Conservation (phyloP, 2,113 vertebrate species). For the Echinops telfairi region DNA sequence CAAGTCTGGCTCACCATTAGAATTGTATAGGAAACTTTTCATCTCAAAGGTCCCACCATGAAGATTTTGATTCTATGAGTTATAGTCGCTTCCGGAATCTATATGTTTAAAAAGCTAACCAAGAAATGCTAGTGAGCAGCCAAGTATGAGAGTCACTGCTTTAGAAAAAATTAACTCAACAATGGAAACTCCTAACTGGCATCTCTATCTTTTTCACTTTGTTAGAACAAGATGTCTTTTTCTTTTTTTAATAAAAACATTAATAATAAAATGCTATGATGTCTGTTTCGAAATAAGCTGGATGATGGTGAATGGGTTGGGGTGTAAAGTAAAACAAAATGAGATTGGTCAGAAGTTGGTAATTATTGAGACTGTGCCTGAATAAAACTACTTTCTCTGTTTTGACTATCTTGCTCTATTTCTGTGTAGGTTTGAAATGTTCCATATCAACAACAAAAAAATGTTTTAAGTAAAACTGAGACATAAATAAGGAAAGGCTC, state of each 20-base stretch:
- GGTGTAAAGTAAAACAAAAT: not conserved
- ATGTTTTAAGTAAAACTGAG: slow-evolving; percentile 43
- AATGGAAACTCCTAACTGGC: slow-evolving; percentile 23
- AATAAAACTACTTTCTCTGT: not conserved
- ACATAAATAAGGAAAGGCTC: not conserved
- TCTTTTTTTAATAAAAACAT: not conserved
- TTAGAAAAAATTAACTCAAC: slow-evolving; percentile 24
- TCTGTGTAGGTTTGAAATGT: slow-evolving; percentile 30
- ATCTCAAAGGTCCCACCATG: not conserved
- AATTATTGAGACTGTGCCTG: not conserved
- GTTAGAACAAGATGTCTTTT: slow-evolving; percentile 37
- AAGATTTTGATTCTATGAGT: slow-evolving; percentile 24
- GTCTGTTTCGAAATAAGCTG: slow-evolving; percentile 56
- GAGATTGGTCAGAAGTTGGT: not conserved
- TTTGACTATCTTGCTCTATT: not conserved
- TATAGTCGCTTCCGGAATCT: slow-evolving; percentile 31
- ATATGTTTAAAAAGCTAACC: not conserved
- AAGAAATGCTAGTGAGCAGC: not conserved
- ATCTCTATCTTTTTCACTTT: slow-evolving; percentile 34
- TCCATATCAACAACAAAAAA: not conserved
- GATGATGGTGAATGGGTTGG: not conserved
- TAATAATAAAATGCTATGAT: not conserved
- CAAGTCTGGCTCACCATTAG: slow-evolving; percentile 29
- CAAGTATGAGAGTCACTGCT: slow-evolving; percentile 28
- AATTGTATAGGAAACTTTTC: slow-evolving; percentile 51